Evolutionary conservation across 2,888 invertebrate species (phyloP), one percentile per base, ranked within the genome.

Genomic region (Chesias legatella): DNA sequence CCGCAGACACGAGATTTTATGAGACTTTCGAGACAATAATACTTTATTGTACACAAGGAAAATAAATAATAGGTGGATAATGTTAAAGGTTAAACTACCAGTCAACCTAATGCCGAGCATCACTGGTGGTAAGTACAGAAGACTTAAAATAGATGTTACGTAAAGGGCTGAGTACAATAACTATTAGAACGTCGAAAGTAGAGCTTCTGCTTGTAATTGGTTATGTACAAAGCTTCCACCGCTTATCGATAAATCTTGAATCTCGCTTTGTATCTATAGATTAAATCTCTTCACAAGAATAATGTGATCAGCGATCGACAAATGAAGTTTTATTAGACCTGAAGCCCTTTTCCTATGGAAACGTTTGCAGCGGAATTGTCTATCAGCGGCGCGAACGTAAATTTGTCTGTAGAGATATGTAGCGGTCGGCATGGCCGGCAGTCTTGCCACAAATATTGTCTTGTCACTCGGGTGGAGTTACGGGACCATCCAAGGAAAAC

Each of bases 401-500:
- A 83, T 81, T 82, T 79, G 81, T 81, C 80, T 55, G 34, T 33
- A 36, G 51, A 71, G 73, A 78, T 73, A 69, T 76, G 78, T 64
- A 67, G 60, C 60, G 65, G 68, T 71, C 67, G 66, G 67, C 59
- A 63, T 58, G 53, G 57, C 67, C 67, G 58, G 61, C 67, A 65
- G 68, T 73, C 68, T 65, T 65, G 63, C 62, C 64, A 71, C 82
- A 82, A 81, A 80, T 79, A 83, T 83, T 82, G 82, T 84, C 80
- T 79, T 81, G 82, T 84, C 83, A 80, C 74, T 82, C 79, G 49
- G 52, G 55, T 40, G 58, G 69, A 84, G 82, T 81, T 82, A 84
- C 79, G 79, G 61, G 73, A 63, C 65, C 59, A 63, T 73, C 70
- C 61, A 64, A 62, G 56, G 56, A 56, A 64, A 63, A 67, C 71